Evolutionary conservation across 2,888 invertebrate species (phyloP).

Genomic region (Autographa gamma): DNA sequence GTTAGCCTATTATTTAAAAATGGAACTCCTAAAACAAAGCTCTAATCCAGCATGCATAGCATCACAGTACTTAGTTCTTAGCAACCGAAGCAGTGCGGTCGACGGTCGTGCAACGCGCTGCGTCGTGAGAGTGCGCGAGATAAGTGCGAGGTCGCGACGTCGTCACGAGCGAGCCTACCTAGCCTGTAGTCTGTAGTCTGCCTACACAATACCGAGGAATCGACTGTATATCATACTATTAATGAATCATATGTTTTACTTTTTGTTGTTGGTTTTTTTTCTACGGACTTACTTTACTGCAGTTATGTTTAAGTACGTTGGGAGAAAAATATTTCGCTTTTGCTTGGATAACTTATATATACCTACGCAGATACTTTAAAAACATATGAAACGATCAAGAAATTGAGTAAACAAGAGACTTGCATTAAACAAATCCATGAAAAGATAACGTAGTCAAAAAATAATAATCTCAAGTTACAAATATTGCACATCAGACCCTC

Average conservation of each 20-base stretch:
- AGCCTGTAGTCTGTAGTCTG: slow-evolving; percentile 19
- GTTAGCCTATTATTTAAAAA: slow-evolving; percentile 3
- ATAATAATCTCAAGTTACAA: too few relatives aligned
- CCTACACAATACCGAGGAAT: slow-evolving; percentile 36
- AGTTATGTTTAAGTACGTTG: too few relatives aligned
- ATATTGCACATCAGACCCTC: too few relatives aligned
- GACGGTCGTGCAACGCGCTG: slow-evolving; percentile 77
- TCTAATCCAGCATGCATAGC: slow-evolving; percentile 47
- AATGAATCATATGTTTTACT: slow-evolving; percentile 24
- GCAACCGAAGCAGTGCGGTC: slow-evolving; percentile 59
- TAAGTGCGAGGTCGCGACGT: slow-evolving; percentile 84
- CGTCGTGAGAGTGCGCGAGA: slow-evolving; percentile 86
- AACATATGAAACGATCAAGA: too few relatives aligned
- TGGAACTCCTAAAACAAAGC: slow-evolving; percentile 13
- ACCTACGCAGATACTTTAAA: too few relatives aligned
- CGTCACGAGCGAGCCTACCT: slow-evolving; percentile 76
- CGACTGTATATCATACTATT: slow-evolving; percentile 35
- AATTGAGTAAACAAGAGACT: too few relatives aligned
- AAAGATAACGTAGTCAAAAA: too few relatives aligned
- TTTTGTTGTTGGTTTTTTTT: not conserved
- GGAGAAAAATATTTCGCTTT: too few relatives aligned
- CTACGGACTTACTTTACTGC: too few relatives aligned
- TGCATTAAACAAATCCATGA: too few relatives aligned
- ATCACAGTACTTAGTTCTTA: slow-evolving; percentile 69
- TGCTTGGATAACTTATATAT: too few relatives aligned